phyloP scores from a whole-genome alignment of 2,113 vertebrate species.

The Hydrochoerus hydrochaeris region DNA sequence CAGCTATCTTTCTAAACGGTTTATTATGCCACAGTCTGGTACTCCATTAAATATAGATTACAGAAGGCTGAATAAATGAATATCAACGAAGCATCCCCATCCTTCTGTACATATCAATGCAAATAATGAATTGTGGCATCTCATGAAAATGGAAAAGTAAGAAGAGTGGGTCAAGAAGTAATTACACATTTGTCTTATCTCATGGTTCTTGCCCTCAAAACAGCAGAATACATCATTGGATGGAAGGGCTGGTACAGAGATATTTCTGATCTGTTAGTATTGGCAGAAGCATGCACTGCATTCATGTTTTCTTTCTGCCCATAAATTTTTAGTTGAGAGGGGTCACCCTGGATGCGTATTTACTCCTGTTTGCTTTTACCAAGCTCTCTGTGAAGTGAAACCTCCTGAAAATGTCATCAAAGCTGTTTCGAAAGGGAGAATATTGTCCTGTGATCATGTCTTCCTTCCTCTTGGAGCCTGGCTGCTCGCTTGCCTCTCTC shows the following conservation, averaged over 20 bases:
- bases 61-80: constrained; percentile 91
- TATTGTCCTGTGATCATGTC: background rate
- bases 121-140: constrained; percentile 88
- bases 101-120: constrained; percentile 87
- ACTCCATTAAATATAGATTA: constrained; percentile 93
- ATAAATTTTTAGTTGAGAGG: background rate
- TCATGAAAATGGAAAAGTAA: constrained; percentile 88
- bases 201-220: constrained; percentile 85
- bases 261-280: constrained; percentile 69
- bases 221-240: constrained; percentile 77
- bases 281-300: background rate
- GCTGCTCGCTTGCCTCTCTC: background rate
- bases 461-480: background rate
- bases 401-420: background rate
- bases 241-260: constrained; percentile 61
- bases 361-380: background rate
- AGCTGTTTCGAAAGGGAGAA: background rate
- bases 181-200: constrained; percentile 90
- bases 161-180: constrained; percentile 88
- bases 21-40: constrained; percentile 91
- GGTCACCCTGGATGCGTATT: background rate
- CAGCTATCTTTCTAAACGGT: constrained; percentile 89
- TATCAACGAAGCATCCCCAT: constrained; percentile 87
- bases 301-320: background rate
- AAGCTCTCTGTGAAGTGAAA: background rate